Evolutionary conservation across 1,140 invertebrate species (phyloP).

Genomic region (Apolygus lucorum): DNA sequence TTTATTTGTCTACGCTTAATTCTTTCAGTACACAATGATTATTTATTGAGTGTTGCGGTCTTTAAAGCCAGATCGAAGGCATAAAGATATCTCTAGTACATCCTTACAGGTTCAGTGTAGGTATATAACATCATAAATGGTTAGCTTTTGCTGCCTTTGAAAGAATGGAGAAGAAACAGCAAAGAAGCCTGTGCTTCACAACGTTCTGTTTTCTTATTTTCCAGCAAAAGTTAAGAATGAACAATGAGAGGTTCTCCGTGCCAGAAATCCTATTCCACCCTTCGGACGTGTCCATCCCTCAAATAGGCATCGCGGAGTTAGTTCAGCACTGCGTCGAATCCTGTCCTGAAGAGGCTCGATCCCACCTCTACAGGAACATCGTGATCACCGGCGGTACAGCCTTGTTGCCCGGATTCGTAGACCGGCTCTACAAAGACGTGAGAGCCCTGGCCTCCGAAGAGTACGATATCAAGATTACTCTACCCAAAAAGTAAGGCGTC

Average conservation of each 20-base stretch:
- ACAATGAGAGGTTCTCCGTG: conserved; percentile 86
- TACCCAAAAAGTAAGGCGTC: conserved; percentile 54
- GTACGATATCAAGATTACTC: conserved; percentile 58
- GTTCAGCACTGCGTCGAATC: conserved; percentile 63
- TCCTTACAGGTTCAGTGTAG: too few relatives aligned
- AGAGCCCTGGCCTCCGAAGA: conserved; percentile 65
- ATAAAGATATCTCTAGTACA: too few relatives aligned
- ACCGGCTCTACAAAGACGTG: conserved; percentile 72
- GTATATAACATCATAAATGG: background rate
- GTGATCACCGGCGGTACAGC: conserved; percentile 85
- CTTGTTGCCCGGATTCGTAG: conserved; percentile 72
- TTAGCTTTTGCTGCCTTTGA: background rate
- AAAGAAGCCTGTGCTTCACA: too few relatives aligned
- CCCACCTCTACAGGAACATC: conserved; percentile 81
- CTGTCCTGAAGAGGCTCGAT: conserved; percentile 67
- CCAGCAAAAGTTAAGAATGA: conserved; percentile 74
- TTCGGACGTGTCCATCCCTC: conserved; percentile 85
- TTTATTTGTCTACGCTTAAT: too few relatives aligned
- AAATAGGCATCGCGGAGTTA: conserved; percentile 90
- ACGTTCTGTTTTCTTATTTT: conserved; percentile 18
- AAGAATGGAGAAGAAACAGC: too few relatives aligned
- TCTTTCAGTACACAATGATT: too few relatives aligned
- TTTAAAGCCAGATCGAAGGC: too few relatives aligned
- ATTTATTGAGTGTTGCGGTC: too few relatives aligned
- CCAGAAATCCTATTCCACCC: conserved; percentile 94